Base-by-base conservation (phyloP, 2,888 invertebrate species). In the Diarsia brunnea region DNA sequence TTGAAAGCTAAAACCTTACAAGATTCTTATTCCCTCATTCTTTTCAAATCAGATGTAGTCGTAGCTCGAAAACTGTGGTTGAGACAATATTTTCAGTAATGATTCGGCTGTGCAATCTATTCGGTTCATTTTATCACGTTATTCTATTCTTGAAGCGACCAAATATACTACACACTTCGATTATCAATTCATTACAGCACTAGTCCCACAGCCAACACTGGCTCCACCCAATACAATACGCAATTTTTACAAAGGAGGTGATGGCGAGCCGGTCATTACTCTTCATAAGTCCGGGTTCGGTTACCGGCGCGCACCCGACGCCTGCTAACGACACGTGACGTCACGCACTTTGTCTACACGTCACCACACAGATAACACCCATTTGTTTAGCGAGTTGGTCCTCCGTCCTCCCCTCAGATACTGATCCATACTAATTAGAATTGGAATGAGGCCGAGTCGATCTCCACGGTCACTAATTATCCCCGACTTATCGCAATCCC, bases 231-330 rank as follows among this genome's bases (percentile, higher is more conserved):
- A 1, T 31, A 60, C 38, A 38, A 38, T 24, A 38, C 27, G 27
- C 38, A 69, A 70, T 60, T 71, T 66, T 64, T 73, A 51, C 65
- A 38, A 68, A 72, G 71, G 24, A 27, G 58, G 31, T 64, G 75
- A 47, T 58, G 68, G 66, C 47, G 68, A 67, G 66, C 47, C 60
- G 65, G 65, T 73, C 79, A 85, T 88, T 82, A 83, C 69, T 85
- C 82, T 83, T 87, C 81, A 83, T 88, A 82, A 85, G 78, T 70
- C 74, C 49, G 73, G 69, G 70, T 88, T 64, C 68, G 68, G 80
- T 87, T 83, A 83, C 87, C 64, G 71, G 43, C 27, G 73, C 65
- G 72, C 79, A 80, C 78, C 24, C 73, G 87, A 84, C 68, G 75
- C 81, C 64, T 69, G 78, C 76, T 84, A 81, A 88, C 82, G 77